Base-by-base conservation (phyloP, 2,888 invertebrate genomes). In the Bombylius discolor region DNA sequence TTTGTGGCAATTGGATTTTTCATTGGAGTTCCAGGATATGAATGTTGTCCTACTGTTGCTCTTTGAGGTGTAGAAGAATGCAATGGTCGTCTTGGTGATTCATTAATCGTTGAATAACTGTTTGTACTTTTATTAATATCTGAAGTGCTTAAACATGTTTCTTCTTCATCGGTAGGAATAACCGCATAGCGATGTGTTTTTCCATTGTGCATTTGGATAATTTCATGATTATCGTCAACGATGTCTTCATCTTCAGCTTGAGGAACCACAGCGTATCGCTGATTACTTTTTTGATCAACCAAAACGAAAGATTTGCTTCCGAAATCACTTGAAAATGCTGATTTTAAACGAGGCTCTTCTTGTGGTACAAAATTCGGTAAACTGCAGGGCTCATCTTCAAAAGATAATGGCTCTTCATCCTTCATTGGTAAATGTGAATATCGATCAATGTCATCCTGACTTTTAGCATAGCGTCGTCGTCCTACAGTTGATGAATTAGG, bases 1-100 rank as follows among this genome's bases (percentile, higher is more conserved):
- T 86, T 85, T 0, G 88, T 88, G 0, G 88, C 88, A 32, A 80
- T 79, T 0, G 84, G 72, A 68, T 84, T 84, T 64, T 80, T 80
- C 52, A 79, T 70, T 3, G 80, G 77, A 70, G 80, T 79, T 33
- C 71, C 70, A 23, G 72, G 49, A 47, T 50, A 56, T 39, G 47
- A 39, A 9, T 42, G 44, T 34, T 31, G 46, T 58, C 11, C 54
- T 58, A 4, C 48, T 56, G 60, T 52, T 34, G 64, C 65, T 55
- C 70, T 69, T 58, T 72, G 71, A 1, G 72, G 72, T 42, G 71
- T 73, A 7, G 72, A 72, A 31, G 71, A 69, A n/a, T 69, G 67
- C 55, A 65, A 56, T 51, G 66, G 66, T 2, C 62, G 64, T 6
- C 61, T 64, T 11, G 59, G 51, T 5, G 57, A 39, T 8, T 65